phyloP scores from a whole-genome alignment of 2,888 invertebrate species.

The Agonopterix alstromeriana region DNA sequence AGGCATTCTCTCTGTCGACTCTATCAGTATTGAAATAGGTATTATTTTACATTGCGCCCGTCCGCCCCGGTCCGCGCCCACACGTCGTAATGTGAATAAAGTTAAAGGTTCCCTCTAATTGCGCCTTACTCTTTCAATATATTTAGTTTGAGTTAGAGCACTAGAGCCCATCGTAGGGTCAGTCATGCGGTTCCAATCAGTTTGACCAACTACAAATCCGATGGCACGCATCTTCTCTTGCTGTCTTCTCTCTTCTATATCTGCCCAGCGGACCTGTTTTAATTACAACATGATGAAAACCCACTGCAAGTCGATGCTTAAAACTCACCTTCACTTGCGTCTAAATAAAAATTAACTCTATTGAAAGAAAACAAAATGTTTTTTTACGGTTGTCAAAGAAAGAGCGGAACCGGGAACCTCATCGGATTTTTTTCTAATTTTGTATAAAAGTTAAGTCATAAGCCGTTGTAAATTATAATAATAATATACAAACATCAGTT shows the following conservation, averaged over 20 bases:
- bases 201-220: slow-evolving; percentile 97
- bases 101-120: slow-evolving; percentile 15
- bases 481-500: too few relatives aligned
- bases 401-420: too few relatives aligned
- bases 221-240: slow-evolving; percentile 96
- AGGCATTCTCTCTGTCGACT: too few relatives aligned
- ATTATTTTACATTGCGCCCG: too few relatives aligned
- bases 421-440: too few relatives aligned
- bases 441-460: too few relatives aligned
- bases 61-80: too few relatives aligned
- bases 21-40: too few relatives aligned
- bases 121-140: slow-evolving; percentile 81
- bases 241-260: slow-evolving; percentile 93
- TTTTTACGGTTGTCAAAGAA: too few relatives aligned
- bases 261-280: slow-evolving; percentile 97
- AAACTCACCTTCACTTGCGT: slow-evolving; percentile 6
- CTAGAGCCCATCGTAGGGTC: slow-evolving; percentile 92
- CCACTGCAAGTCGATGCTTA: slow-evolving; percentile 2
- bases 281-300: slow-evolving; percentile 59
- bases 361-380: too few relatives aligned
- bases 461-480: too few relatives aligned
- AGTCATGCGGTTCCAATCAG: slow-evolving; percentile 97
- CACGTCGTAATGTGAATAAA: too few relatives aligned
- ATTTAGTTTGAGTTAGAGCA: slow-evolving; percentile 96
- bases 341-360: not conserved